Evolutionary conservation across 2,113 vertebrate species (phyloP), one percentile per base, ranked within the genome.

Genomic region (Ciconia stormi): DNA sequence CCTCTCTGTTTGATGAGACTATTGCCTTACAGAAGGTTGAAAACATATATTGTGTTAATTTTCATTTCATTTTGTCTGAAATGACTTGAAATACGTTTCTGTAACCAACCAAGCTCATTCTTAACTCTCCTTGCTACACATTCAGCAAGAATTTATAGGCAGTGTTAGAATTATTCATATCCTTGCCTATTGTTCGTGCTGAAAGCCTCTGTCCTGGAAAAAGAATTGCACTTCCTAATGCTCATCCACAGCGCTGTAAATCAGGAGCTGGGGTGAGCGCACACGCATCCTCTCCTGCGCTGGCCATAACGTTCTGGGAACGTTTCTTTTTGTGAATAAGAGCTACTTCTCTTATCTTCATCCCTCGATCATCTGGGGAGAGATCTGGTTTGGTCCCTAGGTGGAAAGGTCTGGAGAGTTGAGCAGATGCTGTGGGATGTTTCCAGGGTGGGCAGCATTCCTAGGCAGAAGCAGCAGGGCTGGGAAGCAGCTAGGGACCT

Each of bases 111-210:
- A 70, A 90, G n/a, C 53, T 77, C 84, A 16, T 93, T 90, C 74
- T 88, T 73, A 80, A 80, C 74, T 70, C 70, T 77, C 49, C 53
- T 20, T 80, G 52, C 67, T 87, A 47, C 49, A 52, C 73, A 65
- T 78, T 89, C 47, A 89, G 22, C 30, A 69, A 55, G 73, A 82
- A 96, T 97, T 95, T 95, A 87, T 89, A 66, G 87, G 49, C 83
- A 70, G 11, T 30, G 56, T 71, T 89, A 40, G 27, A 50, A 87
- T 56, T 36, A 52, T 58, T 87, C 83, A 42, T 76, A 77, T 65
- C 83, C 83, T 76, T 0, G 0, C 27, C 87, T 69, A 16, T 42
- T 95, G 69, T 77, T 94, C 5, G 3, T 89, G 70, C 89, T 34
- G 49, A 87, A 92, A 95, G 40, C 40, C 49, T 84, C 70, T 87